Base-by-base conservation (phyloP, 2,888 invertebrate species). In the Autographa pulchrina region DNA sequence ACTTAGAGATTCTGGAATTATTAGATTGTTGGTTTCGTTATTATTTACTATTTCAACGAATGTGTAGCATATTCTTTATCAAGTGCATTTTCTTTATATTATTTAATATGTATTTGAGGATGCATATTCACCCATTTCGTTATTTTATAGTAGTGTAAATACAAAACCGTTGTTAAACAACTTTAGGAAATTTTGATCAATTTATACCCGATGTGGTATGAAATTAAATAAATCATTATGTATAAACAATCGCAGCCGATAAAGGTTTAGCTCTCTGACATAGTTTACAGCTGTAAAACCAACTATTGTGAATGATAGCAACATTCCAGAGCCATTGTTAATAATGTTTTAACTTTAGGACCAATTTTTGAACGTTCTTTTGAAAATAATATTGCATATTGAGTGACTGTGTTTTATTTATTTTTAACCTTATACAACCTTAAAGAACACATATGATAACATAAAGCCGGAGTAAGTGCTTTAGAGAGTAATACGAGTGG, bases 241-340 rank as follows among this genome's bases (percentile, higher is more conserved):
- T 73, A 64, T 75, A 70, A 68, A 68, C 71, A 70, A 75, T 78
- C 78, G 65, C 74, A 81, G 70, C 72, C 69, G 56, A 72, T 75
- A 82, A 83, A 86, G 81, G 85, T 78, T 85, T 88, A 90, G 94
- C 94, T 93, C 93, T 95, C 93, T 94, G 89, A 79, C 73, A 77
- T 85, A 86, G 84, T 85, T 77, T 84, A 91, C 88, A 89, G 86
- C 82, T 88, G 85, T 86, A 87, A 79, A 91, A 92, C 90, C 89
- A 89, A 90, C 87, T 87, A 89, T 90, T 91, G 88, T 90, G 92
- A 91, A 93, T 92, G 91, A 92, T 91, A 91, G 90, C 88, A 87
- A 96, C 96, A 96, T 96, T 96, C 96, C 96, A 96, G 94, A 94
- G 93, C 94, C 94, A 95, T 95, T 96, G 96, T 96, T 95, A 95